Percentiles rank a stretch among this genome's conserved stretches.
These are phyloP conservation scores for Hydriomena furcata DNA, from an alignment of 2,888 invertebrate species.

Conservation along the genomic window DNA sequence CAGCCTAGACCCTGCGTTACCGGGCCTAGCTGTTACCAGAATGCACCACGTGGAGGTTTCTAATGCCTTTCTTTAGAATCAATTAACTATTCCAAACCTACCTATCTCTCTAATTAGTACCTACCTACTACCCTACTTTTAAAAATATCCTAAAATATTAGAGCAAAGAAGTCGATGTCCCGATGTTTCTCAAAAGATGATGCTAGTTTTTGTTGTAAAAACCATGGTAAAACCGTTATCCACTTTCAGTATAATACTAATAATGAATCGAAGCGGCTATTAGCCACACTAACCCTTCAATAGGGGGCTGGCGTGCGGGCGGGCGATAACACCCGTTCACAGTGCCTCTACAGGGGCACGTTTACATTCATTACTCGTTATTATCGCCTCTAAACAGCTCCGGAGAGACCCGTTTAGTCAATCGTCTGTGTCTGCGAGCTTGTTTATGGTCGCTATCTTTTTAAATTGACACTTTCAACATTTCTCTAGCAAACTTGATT, in stretches of 20 bases:
- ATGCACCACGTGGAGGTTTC: no score
- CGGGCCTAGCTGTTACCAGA: no score
- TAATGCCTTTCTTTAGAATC: no score
- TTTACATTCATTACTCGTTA: slow-evolving; percentile 76
- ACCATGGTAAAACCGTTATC: no score
- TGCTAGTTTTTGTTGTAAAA: neutral
- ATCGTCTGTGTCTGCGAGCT: slow-evolving; percentile 56
- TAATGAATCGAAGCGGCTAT: slow-evolving; percentile 32
- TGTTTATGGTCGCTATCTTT: slow-evolving; percentile 41
- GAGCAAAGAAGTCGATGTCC: no score
- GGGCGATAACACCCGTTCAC: slow-evolving; percentile 69
- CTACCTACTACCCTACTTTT: no score
- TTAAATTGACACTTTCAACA: slow-evolving; percentile 12
- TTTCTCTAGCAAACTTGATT: neutral
- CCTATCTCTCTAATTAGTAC: no score
- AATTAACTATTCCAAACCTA: no score
- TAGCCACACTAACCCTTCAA: slow-evolving; percentile 42
- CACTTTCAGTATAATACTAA: no score
- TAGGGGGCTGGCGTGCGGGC: slow-evolving; percentile 57
- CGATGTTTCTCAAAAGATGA: no score
- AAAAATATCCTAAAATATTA: no score
- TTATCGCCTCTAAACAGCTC: slow-evolving; percentile 75
- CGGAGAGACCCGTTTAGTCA: slow-evolving; percentile 64
- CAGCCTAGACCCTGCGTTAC: no score
- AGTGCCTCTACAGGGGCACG: slow-evolving; percentile 27